Base-by-base conservation (phyloP, 30 jellyfish, hydroid and myxozoan species). In the Chrysaora quinquecirrha region DNA sequence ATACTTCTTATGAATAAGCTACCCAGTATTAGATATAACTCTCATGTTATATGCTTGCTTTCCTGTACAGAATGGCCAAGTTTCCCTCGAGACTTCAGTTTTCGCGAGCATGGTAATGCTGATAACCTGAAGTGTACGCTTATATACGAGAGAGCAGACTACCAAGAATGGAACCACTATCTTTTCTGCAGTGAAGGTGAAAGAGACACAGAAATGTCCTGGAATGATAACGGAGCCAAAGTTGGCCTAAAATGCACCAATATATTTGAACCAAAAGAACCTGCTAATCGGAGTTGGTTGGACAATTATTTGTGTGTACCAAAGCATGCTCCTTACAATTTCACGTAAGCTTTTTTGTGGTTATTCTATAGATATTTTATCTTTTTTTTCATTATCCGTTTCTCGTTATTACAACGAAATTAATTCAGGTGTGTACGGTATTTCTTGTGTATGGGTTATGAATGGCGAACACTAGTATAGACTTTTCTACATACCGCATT, bases 161-260 rank as follows among this genome's bases (percentile, higher is more conserved):
- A 94, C 78, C 94, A 84, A 29, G 97, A 88, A 48, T 94, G 99
- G 99, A 82, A 34, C 76, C 89, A 87, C 56, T 87, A 87, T 78
- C 86, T 93, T 35, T 94, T 94, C 89, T 94, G 99, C 83, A 87
- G 89, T 64, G 94, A 87, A 49, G 99, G 99, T 27, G 89, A 87
- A 38, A 90, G 99, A 24, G 90, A 88, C 46, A 62, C 89, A n/a
- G 96, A 94, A 64, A 94, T 94, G 97, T 62, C 96, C 3, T 94
- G 99, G 99, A 87, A 97, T 0, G 99, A 94, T 71, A 70, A 83
- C 22, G 99, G 99, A 7, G 89, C 95, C 9, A 82, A 78, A 6
- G 76, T 56, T n/a, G 96, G 96, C 30, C 58, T 73, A 90, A 94
- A 94, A 72, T 94, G 99, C 83, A 94, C 99, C 62, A 88, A 83